Percentiles rank a stretch among this genome's conserved stretches.
Conservation (phyloP, 35 echinoderm and acorn worm genomes). For the Ophioderma brevispina region DNA sequence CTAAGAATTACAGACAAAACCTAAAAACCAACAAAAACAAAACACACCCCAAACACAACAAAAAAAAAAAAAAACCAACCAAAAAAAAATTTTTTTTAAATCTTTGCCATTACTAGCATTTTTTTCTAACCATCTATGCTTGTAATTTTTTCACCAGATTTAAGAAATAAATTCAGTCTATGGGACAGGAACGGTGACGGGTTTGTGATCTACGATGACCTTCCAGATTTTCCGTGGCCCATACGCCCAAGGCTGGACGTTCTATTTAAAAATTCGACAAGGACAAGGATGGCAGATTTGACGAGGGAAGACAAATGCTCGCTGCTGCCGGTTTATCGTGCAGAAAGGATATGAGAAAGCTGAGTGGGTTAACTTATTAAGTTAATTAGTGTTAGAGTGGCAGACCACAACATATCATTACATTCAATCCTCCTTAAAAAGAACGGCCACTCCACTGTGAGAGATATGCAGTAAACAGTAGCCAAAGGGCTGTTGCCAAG, state of each 20-base stretch:
- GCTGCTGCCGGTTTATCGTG: too few species aligned
- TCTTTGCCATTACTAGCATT: not conserved
- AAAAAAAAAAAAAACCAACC: not conserved
- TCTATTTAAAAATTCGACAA: not conserved
- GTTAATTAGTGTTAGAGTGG: too few species aligned
- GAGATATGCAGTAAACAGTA: too few species aligned
- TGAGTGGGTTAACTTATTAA: too few species aligned
- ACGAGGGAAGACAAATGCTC: too few species aligned
- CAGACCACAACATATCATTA: too few species aligned
- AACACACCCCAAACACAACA: not conserved
- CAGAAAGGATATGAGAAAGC: too few species aligned
- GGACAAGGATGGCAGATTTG: not conserved
- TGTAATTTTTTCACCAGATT: not conserved
- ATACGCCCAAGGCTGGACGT: not conserved
- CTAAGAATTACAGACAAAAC: too few species aligned
- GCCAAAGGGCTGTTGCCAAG: too few species aligned
- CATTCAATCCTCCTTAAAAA: too few species aligned
- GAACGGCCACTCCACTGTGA: too few species aligned
- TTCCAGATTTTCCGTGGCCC: conserved; percentile 21
- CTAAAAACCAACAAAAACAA: too few species aligned
- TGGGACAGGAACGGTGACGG: conserved; percentile 9
- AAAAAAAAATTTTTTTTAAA: not conserved
- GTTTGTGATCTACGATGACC: not conserved
- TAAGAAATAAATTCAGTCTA: conserved; percentile 1
- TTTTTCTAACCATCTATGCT: not conserved